phyloP scores from a whole-genome alignment of 2,113 vertebrate genomes.

The Stictonetta naevosa region DNA sequence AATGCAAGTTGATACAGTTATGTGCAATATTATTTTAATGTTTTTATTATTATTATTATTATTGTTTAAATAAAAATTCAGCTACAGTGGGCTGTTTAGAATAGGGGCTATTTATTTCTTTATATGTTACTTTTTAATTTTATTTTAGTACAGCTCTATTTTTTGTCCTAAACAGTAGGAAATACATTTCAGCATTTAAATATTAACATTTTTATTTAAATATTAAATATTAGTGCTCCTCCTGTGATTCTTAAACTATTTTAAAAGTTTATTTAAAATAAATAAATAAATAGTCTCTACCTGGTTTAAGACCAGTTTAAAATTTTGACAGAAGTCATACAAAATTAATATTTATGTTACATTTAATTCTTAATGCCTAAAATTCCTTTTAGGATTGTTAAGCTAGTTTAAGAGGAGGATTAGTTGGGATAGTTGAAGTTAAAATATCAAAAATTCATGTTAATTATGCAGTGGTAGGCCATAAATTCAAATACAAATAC shows the following conservation, averaged over 20 bases:
- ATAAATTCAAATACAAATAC: neutral
- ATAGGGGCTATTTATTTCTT: neutral
- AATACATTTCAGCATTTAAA: neutral
- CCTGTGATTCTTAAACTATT: neutral
- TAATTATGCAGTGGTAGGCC: neutral
- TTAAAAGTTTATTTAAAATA: neutral
- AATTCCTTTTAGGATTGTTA: neutral
- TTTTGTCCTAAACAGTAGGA: neutral
- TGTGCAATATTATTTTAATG: neutral
- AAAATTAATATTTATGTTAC: neutral
- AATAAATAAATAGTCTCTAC: neutral
- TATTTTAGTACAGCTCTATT: neutral
- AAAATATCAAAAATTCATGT: neutral
- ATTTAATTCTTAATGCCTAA: neutral
- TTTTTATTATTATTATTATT: neutral
- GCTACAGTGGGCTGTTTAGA: neutral
- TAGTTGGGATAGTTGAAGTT: neutral
- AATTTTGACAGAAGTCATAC: neutral
- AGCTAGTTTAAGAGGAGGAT: neutral
- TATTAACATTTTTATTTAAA: neutral
- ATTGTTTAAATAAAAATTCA: neutral
- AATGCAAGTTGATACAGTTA: neutral
- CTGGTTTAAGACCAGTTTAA: neutral
- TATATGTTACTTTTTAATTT: neutral
- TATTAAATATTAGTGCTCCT: neutral